Conservation (phyloP, 1,140 invertebrate genomes). For the Dryas iulia region DNA sequence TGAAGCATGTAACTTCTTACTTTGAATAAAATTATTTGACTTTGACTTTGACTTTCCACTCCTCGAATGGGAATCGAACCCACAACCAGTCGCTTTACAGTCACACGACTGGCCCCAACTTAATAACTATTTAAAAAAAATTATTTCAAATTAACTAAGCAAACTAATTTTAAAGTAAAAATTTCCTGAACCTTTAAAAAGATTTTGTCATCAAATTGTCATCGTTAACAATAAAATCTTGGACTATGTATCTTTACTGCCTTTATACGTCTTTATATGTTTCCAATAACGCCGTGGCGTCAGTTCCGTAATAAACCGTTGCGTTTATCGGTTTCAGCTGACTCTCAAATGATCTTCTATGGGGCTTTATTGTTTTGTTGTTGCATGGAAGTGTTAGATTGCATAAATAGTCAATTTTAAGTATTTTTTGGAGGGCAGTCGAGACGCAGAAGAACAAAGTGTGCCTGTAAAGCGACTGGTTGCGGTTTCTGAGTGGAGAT, state of each 20-base stretch:
- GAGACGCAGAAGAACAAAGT: too few species aligned
- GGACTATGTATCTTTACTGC: constrained; percentile 15
- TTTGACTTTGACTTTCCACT: too few species aligned
- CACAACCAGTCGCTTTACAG: too few species aligned
- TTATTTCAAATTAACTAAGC: not conserved
- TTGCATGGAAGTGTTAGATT: not conserved
- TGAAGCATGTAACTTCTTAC: too few species aligned
- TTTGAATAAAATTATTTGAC: too few species aligned
- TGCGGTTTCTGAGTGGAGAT: too few species aligned
- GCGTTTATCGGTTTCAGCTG: constrained; percentile 14
- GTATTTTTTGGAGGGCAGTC: too few species aligned
- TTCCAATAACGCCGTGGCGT: constrained; percentile 25
- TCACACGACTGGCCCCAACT: too few species aligned
- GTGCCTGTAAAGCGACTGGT: too few species aligned
- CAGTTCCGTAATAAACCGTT: constrained; percentile 20
- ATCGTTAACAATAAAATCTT: constrained; percentile 14
- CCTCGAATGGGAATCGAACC: too few species aligned
- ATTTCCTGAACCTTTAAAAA: not conserved
- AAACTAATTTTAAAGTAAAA: not conserved
- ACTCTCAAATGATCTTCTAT: constrained; percentile 18
- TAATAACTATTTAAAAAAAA: too few species aligned
- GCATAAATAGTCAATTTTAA: too few species aligned
- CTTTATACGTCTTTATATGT: constrained; percentile 25
- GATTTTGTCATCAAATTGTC: not conserved
- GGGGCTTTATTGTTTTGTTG: constrained; percentile 12